Base-by-base conservation (phyloP, 53 echinoderm and acorn worm genomes). In the Zoroaster sp. region DNA sequence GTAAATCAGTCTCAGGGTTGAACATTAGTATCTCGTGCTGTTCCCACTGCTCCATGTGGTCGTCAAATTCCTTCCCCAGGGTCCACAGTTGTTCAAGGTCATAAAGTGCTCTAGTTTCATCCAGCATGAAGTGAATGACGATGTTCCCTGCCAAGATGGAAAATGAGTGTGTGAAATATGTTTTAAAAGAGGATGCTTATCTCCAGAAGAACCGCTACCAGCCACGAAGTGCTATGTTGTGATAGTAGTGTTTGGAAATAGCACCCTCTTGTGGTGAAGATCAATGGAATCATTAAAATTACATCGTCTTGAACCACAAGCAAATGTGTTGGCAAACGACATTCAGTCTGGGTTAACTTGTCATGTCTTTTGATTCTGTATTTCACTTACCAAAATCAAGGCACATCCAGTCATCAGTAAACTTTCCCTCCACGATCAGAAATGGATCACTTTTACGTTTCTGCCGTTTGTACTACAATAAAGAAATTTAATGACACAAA, bases 41-140 rank as follows among this genome's bases (percentile, higher is more conserved):
- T 12, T 83, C 45, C 83, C 83, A 83, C 68, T 67, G 83, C 25
- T 66, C 40, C 12, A 83, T 83, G 68, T 98, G 98, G 52, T 94
- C 94, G 72, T 98, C 98, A 79, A 87, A 90, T 46, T 94, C 91
- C 11, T 94, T 94, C 43, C 98, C 98, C 14, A 98, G 88, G 3
- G 95, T 88, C 98, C 98, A 98, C 41, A 98, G 76, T 77, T 94
- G 93, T 83, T 98, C 98, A 18, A 98, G 77, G 81, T 98, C 94
- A 40, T 98, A 95, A 35, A 94, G 66, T 23, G 91, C 88, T 74
- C 98, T 75, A 0, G 93, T 91, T 38, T 95, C 98, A 34, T 92
- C 91, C 51, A 93, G 73, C 94, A 98, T 95, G 38, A 98, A 90
- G 74, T 98, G 98, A 34, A 98, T 75, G 2, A 95, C 98, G 33